phyloP scores from a whole-genome alignment of 2,888 invertebrate species.

The Dicyrtomina minuta region DNA sequence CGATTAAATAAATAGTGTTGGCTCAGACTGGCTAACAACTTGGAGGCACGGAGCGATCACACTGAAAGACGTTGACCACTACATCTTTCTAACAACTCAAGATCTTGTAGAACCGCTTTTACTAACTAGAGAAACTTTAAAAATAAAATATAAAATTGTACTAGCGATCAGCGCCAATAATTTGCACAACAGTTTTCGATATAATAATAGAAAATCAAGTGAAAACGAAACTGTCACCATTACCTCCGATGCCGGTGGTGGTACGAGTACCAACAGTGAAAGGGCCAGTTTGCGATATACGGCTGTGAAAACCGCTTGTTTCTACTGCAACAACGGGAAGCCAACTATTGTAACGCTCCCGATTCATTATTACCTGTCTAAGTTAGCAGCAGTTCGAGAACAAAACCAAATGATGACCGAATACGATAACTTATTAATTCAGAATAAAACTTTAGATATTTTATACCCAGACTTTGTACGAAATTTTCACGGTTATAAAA shows the following conservation, averaged over 20 bases:
- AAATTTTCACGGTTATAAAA: constrained; percentile 33
- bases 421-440: neutral
- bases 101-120: constrained; percentile 23
- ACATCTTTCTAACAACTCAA: constrained; percentile 29
- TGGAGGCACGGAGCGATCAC: constrained; percentile 11
- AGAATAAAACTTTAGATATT: neutral
- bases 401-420: neutral
- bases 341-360: neutral
- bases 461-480: constrained; percentile 31
- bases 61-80: constrained; percentile 38
- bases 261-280: neutral
- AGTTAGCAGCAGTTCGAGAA: no score
- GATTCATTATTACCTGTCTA: no score
- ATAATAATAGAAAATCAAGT: neutral
- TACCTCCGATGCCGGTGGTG: no score
- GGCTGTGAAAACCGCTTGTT: constrained; percentile 25
- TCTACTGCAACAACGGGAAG: constrained; percentile 23
- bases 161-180: constrained; percentile 9
- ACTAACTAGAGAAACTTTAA: constrained; percentile 11
- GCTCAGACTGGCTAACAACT: no score
- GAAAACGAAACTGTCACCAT: no score
- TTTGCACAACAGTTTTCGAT: no score
- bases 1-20: no score
- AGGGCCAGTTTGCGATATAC: no score
- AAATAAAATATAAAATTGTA: constrained; percentile 36